These are phyloP conservation scores for Chelonus insularis DNA, from an alignment of 1,140 invertebrate genomes.

Conservation along the genomic window DNA sequence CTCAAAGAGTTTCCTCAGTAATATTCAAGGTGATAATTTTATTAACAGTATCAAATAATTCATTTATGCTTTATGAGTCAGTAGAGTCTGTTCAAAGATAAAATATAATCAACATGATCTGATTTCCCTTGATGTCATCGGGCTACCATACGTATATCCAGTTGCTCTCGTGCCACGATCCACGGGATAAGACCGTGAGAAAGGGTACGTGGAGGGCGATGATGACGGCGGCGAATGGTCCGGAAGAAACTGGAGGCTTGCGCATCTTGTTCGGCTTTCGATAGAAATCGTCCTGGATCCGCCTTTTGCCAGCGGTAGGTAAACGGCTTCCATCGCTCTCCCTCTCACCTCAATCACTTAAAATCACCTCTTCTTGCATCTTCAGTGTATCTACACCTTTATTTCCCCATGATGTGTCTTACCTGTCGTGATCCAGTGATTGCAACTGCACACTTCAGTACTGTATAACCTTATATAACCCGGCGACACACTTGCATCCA, in stretches of 20 bases:
- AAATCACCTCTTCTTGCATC: conserved; percentile 2
- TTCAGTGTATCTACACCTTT: neutral
- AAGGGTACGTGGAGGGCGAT: conserved; percentile 30
- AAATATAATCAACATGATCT: neutral
- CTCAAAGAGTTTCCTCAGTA: neutral
- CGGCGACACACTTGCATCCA: conserved; percentile 43
- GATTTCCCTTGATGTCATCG: neutral
- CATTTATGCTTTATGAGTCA: neutral
- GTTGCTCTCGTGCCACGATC: neutral
- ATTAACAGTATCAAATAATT: neutral
- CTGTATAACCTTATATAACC: conserved; percentile 40
- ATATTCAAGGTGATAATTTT: neutral
- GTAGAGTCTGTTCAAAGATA: too few relatives aligned
- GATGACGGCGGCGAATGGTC: conserved; percentile 26
- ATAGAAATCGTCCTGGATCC: conserved; percentile 37
- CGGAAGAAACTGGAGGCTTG: neutral
- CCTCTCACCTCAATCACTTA: neutral
- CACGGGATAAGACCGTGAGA: conserved; percentile 21
- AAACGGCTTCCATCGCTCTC: neutral
- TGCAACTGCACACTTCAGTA: too few relatives aligned
- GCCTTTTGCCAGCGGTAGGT: conserved; percentile 16
- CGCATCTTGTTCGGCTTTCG: conserved; percentile 23
- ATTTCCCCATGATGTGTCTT: neutral
- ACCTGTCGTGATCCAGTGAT: neutral
- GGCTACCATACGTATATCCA: neutral